Conservation (phyloP, 1,140 invertebrate genomes). For the Anoplophora glabripennis region DNA sequence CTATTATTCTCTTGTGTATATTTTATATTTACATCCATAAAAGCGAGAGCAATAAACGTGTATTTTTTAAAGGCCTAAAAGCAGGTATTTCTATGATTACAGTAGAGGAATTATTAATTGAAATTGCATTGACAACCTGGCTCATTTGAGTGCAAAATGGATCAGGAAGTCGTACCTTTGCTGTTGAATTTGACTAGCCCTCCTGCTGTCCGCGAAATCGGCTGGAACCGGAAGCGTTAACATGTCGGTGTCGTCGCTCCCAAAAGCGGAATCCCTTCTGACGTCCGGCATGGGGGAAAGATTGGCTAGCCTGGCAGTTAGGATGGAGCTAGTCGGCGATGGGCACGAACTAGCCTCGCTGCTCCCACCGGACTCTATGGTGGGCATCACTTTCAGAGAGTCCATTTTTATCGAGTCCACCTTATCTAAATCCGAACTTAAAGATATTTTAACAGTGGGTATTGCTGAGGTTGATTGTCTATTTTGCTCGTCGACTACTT, state of each 20-base stretch:
- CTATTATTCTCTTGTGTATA: too few relatives aligned
- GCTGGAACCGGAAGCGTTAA: constrained; percentile 64
- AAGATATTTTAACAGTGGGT: constrained; percentile 41
- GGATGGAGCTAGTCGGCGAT: constrained; percentile 54
- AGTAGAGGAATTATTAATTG: too few relatives aligned
- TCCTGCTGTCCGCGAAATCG: constrained; percentile 70
- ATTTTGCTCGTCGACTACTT: constrained; percentile 59
- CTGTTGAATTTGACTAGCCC: constrained; percentile 49
- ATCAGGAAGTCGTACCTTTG: not conserved
- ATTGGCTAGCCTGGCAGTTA: constrained; percentile 50
- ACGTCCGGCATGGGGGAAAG: constrained; percentile 68
- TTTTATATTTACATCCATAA: too few relatives aligned
- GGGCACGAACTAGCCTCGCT: constrained; percentile 58
- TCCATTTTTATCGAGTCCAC: constrained; percentile 22
- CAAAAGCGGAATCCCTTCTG: constrained; percentile 63
- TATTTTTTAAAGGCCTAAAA: too few relatives aligned
- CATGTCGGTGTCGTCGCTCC: constrained; percentile 50
- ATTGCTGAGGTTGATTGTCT: constrained; percentile 38
- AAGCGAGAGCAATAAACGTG: too few relatives aligned
- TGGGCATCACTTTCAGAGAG: constrained; percentile 47
- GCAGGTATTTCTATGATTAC: too few relatives aligned
- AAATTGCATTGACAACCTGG: too few relatives aligned
- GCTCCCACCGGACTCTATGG: constrained; percentile 49
- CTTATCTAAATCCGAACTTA: constrained; percentile 37
- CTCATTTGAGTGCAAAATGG: too few relatives aligned